Base-by-base conservation (phyloP, 1,140 invertebrate species). In the Triops longicaudatus region DNA sequence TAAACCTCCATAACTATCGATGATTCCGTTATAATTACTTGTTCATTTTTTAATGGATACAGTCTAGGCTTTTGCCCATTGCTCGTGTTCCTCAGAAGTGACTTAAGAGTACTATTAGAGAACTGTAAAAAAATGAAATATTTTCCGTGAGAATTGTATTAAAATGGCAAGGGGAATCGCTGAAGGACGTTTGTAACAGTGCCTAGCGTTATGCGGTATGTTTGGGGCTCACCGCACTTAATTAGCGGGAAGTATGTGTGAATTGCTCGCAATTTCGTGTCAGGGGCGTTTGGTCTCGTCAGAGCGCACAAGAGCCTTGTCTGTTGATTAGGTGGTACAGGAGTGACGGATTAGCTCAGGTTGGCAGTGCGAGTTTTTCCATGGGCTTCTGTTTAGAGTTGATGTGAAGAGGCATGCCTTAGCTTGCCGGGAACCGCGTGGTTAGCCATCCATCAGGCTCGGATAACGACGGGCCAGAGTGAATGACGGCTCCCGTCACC, bases 401-500 rank as follows among this genome's bases (percentile, higher is more conserved):
- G 50, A 63, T 63, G 50, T 63, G 50, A 63, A 63, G 50, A 63
- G 50, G 50, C 50, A 63, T 63, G 50, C 50, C 50, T 63, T 63
- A 63, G 31, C 50, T 63, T 12, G 50, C 50, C 50, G 50, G 22
- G 50, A 63, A 63, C 50, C 50, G 50, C 50, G 50, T 63, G 50
- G 50, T 63, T 22, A 14, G 22, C 50, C 50, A 63, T 63, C 50
- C 50, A 63, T 63, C 50, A 63, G 50, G 50, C 50, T 63, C 50
- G 50, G 50, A 63, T 63, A 63, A 63, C 50, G 50, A 63, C 50
- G 50, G 50, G 50, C 50, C 50, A 22, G 50, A 63, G 50, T 63
- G 50, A 63, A 63, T 63, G 50, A 63, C 50, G 50, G 50, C 50
- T 63, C 50, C 50, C 50, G 50, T 63, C 50, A 63, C 50, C 50